Evolutionary conservation across 2,113 vertebrate genomes (phyloP).

Genomic region (Pteropus alecto): DNA sequence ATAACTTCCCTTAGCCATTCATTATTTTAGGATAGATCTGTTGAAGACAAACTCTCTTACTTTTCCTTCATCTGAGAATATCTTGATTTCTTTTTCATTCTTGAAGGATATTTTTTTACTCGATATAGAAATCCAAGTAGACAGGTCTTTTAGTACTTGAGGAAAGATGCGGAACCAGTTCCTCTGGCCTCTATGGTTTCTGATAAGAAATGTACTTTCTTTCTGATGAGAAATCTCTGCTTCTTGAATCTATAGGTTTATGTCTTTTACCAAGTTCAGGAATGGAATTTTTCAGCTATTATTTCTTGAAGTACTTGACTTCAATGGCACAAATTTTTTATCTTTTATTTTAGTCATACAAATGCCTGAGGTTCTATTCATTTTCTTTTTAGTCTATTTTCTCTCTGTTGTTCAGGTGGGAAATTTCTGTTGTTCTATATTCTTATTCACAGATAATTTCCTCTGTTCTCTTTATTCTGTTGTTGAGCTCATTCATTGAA

Average conservation of each 20-base stretch:
- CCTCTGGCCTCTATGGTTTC: not conserved
- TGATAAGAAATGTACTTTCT: not conserved
- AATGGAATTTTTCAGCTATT: not conserved
- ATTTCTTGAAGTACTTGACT: not conserved
- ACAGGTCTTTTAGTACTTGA: not conserved
- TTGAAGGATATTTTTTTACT: not conserved
- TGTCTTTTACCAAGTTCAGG: not conserved
- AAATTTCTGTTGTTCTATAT: not conserved
- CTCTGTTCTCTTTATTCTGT: not conserved
- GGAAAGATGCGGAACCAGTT: not conserved
- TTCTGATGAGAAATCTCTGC: not conserved
- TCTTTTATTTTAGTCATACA: not conserved
- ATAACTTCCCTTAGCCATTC: not conserved
- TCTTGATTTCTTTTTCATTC: not conserved
- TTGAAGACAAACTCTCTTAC: not conserved
- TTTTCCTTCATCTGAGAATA: not conserved
- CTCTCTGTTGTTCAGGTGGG: not conserved
- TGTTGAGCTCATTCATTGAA: not conserved
- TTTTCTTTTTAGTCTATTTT: not conserved
- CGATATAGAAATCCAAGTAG: not conserved
- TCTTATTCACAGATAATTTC: not conserved
- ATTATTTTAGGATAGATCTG: not conserved
- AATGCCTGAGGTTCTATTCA: not conserved
- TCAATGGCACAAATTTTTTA: not conserved
- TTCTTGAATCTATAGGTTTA: not conserved